A percentile compares a stretch with the other conserved stretches of the same genome.
Evolutionary conservation across 2,113 vertebrate species (phyloP).

Genomic region (Peromyscus polionotus): DNA sequence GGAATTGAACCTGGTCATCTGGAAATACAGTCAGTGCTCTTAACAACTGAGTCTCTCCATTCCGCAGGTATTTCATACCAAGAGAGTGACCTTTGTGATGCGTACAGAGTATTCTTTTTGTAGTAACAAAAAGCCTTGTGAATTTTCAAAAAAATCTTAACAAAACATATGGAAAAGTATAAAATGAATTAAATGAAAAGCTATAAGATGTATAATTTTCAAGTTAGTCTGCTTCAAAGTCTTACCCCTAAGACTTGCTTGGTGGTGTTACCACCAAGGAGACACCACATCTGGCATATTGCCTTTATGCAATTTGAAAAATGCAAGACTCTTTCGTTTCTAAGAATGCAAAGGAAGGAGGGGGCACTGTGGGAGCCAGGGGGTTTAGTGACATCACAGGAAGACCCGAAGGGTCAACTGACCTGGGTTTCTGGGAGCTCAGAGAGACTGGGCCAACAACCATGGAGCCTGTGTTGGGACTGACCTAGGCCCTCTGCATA

Average conservation of each 20-base stretch:
- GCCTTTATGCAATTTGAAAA: slow-evolving; percentile 27
- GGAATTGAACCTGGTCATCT: no score
- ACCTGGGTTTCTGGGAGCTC: no score
- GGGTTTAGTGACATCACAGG: no score
- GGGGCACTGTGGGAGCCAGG: no score
- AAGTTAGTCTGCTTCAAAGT: slow-evolving; percentile 38
- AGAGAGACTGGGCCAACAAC: no score
- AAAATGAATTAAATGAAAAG: background rate
- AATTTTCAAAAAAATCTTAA: slow-evolving; percentile 43
- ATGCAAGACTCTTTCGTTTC: slow-evolving; percentile 31
- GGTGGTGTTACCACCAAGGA: background rate
- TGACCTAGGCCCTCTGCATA: no score
- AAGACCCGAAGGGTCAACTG: no score
- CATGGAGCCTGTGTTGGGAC: no score
- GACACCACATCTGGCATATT: background rate
- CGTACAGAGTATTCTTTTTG: slow-evolving; percentile 32
- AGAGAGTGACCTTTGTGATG: slow-evolving; percentile 53
- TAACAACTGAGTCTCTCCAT: no score
- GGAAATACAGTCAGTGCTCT: no score
- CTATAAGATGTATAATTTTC: background rate
- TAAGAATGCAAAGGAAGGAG: slow-evolving; percentile 8
- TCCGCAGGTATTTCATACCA: background rate
- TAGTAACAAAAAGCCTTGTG: slow-evolving; percentile 33
- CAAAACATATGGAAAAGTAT: slow-evolving; percentile 5
- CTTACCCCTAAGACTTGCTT: background rate